Percentiles rank a stretch among this genome's conserved stretches.
phyloP scores from a whole-genome alignment of 1,140 invertebrate genomes.

The Bombyx mori region DNA sequence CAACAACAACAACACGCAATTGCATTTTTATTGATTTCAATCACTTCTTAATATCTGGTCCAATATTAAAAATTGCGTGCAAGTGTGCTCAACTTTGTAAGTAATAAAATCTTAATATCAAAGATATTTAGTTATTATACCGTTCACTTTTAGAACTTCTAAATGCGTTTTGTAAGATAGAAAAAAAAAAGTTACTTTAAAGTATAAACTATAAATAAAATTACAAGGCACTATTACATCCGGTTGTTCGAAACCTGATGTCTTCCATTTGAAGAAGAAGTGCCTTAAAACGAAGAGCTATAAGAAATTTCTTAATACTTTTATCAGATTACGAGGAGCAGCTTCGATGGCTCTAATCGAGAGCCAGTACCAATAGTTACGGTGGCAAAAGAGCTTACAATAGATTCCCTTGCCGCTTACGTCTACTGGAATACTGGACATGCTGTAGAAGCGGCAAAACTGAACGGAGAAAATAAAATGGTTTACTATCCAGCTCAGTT shows the following conservation, averaged over 20 bases:
- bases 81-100: no score
- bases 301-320: not conserved
- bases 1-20: not conserved
- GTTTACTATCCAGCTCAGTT: constrained; percentile 81
- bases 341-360: constrained; percentile 63
- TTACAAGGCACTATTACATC: no score
- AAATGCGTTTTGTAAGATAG: no score
- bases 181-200: no score
- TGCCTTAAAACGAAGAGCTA: no score
- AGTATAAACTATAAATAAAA: no score
- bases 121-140: no score
- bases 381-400: constrained; percentile 82
- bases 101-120: no score
- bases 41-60: not conserved
- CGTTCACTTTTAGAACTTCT: no score
- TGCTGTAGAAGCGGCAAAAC: constrained; percentile 81
- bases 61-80: no score
- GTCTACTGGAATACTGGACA: constrained; percentile 92
- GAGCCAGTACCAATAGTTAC: constrained; percentile 85
- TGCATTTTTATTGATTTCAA: not conserved
- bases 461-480: constrained; percentile 84
- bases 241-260: no score
- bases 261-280: no score
- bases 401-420: constrained; percentile 86
- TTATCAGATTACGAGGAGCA: constrained; percentile 50